These are phyloP conservation scores for Synanceia verrucosa DNA, from an alignment of 2,797 vertebrate species.

Conservation along the genomic window DNA sequence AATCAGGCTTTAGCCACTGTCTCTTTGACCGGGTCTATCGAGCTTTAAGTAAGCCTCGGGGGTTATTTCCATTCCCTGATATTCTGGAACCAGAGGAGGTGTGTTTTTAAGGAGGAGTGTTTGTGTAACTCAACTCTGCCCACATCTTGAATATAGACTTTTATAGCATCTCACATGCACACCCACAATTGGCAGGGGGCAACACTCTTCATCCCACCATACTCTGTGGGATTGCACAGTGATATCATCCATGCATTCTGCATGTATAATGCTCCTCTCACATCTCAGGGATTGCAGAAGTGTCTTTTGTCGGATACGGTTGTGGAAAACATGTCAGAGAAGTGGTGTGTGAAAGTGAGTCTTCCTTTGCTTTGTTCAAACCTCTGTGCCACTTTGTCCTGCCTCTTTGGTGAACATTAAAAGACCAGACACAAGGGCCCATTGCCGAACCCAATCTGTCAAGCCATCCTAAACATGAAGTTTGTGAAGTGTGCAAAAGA, in stretches of 20 bases:
- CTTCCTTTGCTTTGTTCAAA: constrained; percentile 51
- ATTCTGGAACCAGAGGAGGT: constrained; percentile 28
- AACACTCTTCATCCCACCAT: constrained; percentile 33
- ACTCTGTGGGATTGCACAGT: constrained; percentile 14
- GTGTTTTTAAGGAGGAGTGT: constrained; percentile 8
- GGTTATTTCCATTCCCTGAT: constrained; percentile 36
- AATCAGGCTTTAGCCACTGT: constrained; percentile 24
- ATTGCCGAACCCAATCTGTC: constrained; percentile 81
- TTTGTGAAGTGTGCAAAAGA: constrained; percentile 67
- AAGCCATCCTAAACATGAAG: constrained; percentile 60
- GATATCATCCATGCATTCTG: constrained; percentile 23
- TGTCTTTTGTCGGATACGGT: constrained; percentile 42
- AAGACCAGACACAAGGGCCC: constrained; percentile 57
- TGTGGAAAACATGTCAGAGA: constrained; percentile 60
- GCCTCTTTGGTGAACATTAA: constrained; percentile 64
- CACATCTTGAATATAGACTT: constrained; percentile 24
- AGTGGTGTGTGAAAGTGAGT: constrained; percentile 28
- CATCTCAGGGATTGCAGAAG: constrained; percentile 38
- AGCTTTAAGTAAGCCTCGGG: constrained; percentile 28
- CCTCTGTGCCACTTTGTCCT: constrained; percentile 55
- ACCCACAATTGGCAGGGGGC: constrained; percentile 39
- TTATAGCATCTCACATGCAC: constrained; percentile 34
- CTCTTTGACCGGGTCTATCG: constrained; percentile 14
- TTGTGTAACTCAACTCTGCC: constrained; percentile 28
- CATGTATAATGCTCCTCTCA: constrained; percentile 16